Percentiles rank a stretch among this genome's conserved stretches.
Evolutionary conservation across 2,113 vertebrate species (phyloP).

Genomic region (Microcebus murinus): DNA sequence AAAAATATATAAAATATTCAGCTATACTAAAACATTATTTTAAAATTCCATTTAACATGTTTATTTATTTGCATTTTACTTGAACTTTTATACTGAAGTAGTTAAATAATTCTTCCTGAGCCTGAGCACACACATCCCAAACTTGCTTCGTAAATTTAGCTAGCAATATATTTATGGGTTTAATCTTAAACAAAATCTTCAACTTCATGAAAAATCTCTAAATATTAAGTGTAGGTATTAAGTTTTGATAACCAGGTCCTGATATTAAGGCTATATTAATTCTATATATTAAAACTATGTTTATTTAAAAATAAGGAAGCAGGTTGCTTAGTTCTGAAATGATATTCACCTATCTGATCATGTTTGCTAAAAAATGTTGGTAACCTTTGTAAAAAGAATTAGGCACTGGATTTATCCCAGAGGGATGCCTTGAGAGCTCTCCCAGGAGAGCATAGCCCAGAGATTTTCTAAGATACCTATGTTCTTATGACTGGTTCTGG

Average conservation of each 20-base stretch:
- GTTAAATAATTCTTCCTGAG: background rate
- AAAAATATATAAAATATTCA: conserved; percentile 12
- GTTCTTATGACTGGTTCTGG: background rate
- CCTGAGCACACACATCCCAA: background rate
- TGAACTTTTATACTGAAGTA: background rate
- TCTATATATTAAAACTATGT: background rate
- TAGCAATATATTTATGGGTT: background rate
- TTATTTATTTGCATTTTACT: conserved; percentile 49
- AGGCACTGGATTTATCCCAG: background rate
- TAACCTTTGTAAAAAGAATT: background rate
- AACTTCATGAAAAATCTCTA: background rate
- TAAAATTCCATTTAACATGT: conserved; percentile 32
- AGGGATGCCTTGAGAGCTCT: background rate
- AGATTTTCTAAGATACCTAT: background rate
- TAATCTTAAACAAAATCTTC: conserved; percentile 15
- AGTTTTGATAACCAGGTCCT: conserved; percentile 2
- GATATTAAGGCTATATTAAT: background rate
- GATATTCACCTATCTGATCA: background rate
- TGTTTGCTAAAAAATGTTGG: background rate
- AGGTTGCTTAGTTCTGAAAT: background rate
- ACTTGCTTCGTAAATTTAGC: background rate
- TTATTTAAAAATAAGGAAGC: background rate
- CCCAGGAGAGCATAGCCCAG: background rate
- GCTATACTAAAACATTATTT: background rate
- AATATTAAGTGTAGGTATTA: background rate